Percentiles rank a stretch among this genome's conserved stretches.
Conservation (phyloP, 2,797 vertebrate species). For the Smutsia temminckii region DNA sequence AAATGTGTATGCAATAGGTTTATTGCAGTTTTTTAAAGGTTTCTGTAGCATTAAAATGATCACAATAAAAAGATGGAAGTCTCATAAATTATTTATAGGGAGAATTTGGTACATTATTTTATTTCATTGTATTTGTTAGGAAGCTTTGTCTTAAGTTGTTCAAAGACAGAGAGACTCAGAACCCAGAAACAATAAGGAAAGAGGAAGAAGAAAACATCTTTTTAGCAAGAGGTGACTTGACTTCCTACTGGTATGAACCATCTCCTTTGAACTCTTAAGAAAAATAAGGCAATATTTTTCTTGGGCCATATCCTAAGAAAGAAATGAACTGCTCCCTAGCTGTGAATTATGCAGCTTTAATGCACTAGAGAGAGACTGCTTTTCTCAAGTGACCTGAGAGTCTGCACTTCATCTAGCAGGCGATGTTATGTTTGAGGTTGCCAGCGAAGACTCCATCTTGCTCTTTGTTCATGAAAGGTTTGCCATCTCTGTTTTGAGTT, state of each 20-base stretch:
- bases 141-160: constrained; percentile 24
- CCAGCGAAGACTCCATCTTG: not conserved
- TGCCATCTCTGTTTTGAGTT: constrained; percentile 19
- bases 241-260: constrained; percentile 38
- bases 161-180: not conserved
- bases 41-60: not conserved
- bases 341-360: constrained; percentile 32
- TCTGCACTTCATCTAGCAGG: not conserved
- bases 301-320: constrained; percentile 25
- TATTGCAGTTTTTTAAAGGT: not conserved
- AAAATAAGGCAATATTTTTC: constrained; percentile 73
- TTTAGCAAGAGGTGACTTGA: constrained; percentile 30
- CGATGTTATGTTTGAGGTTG: not conserved
- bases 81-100: constrained; percentile 25
- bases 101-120: not conserved
- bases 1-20: not conserved
- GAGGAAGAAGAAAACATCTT: constrained; percentile 41
- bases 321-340: not conserved
- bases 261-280: constrained; percentile 61
- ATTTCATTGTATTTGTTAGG: not conserved
- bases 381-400: not conserved
- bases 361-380: not conserved
- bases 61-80: not conserved
- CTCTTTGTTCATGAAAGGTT: not conserved
- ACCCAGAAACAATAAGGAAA: constrained; percentile 23